Conservation (phyloP, 2,113 vertebrate genomes). For the Bubo bubo region DNA sequence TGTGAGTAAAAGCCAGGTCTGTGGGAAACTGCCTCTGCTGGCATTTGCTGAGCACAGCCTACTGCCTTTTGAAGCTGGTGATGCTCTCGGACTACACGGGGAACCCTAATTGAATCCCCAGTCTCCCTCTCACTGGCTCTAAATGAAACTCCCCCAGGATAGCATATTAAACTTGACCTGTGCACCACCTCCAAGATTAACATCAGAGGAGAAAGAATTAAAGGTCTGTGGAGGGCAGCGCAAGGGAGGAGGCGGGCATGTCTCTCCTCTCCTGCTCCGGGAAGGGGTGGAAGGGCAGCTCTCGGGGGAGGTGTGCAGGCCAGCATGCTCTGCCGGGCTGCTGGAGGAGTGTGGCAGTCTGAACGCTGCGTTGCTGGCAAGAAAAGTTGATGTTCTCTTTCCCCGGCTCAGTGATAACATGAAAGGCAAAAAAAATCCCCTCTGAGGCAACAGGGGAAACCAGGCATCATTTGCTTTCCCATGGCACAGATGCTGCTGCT, state of each 20-base stretch:
- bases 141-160: slow-evolving; percentile 35
- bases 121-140: background rate
- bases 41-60: background rate
- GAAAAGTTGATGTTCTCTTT: background rate
- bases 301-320: background rate
- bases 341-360: background rate
- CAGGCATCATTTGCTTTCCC: background rate
- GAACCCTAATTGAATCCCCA: background rate
- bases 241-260: background rate
- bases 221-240: slow-evolving; percentile 37
- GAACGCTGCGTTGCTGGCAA: rapidly evolving
- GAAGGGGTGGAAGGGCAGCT: slow-evolving; percentile 10
- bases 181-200: slow-evolving; percentile 44
- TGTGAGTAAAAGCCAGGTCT: background rate
- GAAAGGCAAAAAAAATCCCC: background rate
- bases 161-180: slow-evolving; percentile 54
- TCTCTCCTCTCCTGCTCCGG: background rate
- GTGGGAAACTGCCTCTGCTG: background rate
- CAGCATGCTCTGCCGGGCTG: background rate
- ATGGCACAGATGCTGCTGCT: background rate
- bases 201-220: slow-evolving; percentile 40
- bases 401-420: background rate
- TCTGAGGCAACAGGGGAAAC: background rate
- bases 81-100: background rate
- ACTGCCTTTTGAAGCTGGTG: background rate